Evolutionary conservation across 2,888 invertebrate species (phyloP), one percentile per base, ranked within the genome.

Genomic region (Cheilosia soror): DNA sequence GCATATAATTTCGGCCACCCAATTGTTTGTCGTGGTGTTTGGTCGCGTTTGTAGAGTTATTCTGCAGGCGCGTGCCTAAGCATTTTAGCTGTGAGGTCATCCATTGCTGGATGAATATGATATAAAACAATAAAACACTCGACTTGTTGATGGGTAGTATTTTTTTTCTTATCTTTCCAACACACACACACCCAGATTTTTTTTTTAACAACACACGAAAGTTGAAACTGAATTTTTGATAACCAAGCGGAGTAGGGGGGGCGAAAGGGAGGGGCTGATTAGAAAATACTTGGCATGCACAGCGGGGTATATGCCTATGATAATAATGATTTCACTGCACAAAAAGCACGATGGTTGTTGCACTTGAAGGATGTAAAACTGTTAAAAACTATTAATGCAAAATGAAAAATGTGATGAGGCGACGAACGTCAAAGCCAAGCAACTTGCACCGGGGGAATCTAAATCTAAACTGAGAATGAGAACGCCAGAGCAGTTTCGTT

Each of bases 391-490:
- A 47, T 47, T 7, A 84, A 84, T 80, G 84, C 75, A 84, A 76
- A 73, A 80, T 72, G 31, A 55, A 51, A 76, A 49, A 80, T 60
- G n/a, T 69, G 63, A 76, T 84, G 68, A 75, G 75, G 69, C 65
- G 69, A 40, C 49, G 20, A 25, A 40, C 40, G 37, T 37, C 37
- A 9, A 33, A 72, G 69, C 68, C 42, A 33, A 66, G 40, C 84
- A 57, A 58, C 84, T 76, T 76, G 40, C 75, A 75, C 69, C 80
- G 75, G 65, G 53, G 75, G 69, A 71, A 75, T 71, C 53, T 60
- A 60, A 84, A 75, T 76, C 75, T 84, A 66, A 84, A 84, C 84
- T 84, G 75, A 84, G 65, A 31, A 15, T 84, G 75, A 84, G 65
- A 31, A 15, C 4, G 20, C 20, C 47, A 47, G 60, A 13, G 1